Evolutionary conservation across 1,140 invertebrate species (phyloP).

Genomic region (Papilio xuthus): DNA sequence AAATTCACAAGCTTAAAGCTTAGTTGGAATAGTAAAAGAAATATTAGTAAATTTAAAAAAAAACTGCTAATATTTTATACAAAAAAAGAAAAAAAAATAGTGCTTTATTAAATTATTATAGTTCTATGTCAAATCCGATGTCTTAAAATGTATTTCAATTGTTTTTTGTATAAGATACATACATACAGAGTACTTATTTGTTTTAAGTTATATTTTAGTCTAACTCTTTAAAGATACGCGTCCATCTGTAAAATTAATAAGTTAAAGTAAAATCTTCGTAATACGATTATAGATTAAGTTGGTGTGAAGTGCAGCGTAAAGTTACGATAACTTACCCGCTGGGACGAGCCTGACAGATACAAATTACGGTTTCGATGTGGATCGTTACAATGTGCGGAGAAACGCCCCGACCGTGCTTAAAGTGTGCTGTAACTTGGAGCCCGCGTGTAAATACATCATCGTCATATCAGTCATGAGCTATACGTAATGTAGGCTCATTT

Average conservation of each 20-base stretch:
- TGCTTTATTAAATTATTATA: too few species aligned
- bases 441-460: conserved; percentile 51
- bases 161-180: too few species aligned
- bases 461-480: conserved; percentile 49
- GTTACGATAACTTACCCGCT: conserved; percentile 17
- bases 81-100: too few species aligned
- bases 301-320: conserved; percentile 13
- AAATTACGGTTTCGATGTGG: conserved; percentile 49
- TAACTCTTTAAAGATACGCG: neutral
- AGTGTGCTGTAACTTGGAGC: conserved; percentile 34
- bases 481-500: conserved; percentile 44
- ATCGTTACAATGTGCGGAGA: conserved; percentile 45
- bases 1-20: too few species aligned
- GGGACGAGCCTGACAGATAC: conserved; percentile 46
- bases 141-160: too few species aligned
- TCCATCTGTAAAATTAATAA: neutral
- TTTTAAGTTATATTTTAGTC: too few species aligned
- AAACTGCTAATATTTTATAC: too few species aligned
- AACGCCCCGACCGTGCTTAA: conserved; percentile 40
- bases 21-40: too few species aligned
- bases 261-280: neutral
- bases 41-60: too few species aligned
- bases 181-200: too few species aligned
- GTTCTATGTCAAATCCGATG: too few species aligned
- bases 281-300: conserved; percentile 13